Conservation (phyloP, 2,797 vertebrate genomes). For the Cirrhinus mrigala region DNA sequence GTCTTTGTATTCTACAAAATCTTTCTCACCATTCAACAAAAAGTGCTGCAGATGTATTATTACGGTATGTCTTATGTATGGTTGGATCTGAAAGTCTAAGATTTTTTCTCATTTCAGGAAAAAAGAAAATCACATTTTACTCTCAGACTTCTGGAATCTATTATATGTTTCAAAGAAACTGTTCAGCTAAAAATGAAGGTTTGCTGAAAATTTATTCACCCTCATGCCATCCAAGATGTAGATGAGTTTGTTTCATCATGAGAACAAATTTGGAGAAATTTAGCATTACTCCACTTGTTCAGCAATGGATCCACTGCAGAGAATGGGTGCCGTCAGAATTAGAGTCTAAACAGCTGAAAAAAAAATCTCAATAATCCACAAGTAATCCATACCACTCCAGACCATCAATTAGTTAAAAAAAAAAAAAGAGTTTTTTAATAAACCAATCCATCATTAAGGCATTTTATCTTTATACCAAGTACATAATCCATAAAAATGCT, state of each 20-base stretch:
- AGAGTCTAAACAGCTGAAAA: background rate
- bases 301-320: background rate
- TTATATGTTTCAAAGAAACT: background rate
- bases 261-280: background rate
- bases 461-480: background rate
- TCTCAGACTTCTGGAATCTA: background rate
- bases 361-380: background rate
- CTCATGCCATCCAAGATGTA: background rate
- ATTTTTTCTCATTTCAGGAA: no score
- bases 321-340: background rate
- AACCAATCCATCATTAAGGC: background rate
- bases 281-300: no score
- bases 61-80: no score
- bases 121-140: no score
- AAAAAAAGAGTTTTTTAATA: background rate
- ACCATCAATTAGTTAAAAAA: background rate
- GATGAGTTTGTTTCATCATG: background rate
- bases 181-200: background rate
- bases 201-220: background rate
- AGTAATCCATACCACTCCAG: background rate
- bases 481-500: background rate
- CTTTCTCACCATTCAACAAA: background rate
- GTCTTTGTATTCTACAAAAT: background rate
- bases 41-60: background rate
- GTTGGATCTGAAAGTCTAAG: background rate